Percentiles rank a stretch among this genome's conserved stretches.
phyloP scores from a whole-genome alignment of 2,888 invertebrate genomes.

The Microdon myrmicae region DNA sequence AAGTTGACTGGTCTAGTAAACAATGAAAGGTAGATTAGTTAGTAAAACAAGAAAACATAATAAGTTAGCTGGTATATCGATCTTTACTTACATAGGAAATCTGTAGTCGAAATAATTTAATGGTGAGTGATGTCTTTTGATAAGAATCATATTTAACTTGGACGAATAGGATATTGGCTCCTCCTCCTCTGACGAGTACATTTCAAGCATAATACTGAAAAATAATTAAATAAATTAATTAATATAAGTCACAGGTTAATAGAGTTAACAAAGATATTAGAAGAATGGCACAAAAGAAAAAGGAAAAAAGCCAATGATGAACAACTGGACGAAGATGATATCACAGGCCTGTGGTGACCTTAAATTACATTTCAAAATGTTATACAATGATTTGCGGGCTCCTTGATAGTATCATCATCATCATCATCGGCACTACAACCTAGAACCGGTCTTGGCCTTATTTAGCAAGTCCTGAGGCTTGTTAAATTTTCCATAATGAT shows the following conservation, averaged over 20 bases:
- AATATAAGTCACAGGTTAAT: not conserved
- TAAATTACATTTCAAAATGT: too few species aligned
- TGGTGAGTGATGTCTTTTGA: conserved; percentile 59
- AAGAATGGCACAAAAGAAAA: not conserved
- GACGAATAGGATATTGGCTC: conserved; percentile 62
- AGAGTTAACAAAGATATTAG: not conserved
- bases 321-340: too few species aligned
- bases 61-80: not conserved
- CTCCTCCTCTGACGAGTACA: conserved; percentile 60
- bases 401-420: too few species aligned
- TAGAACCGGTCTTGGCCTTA: too few species aligned
- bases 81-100: conserved; percentile 62
- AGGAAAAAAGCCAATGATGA: not conserved
- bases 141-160: conserved; percentile 63
- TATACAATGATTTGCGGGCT: too few species aligned
- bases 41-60: not conserved
- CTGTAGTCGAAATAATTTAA: conserved; percentile 63
- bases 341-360: too few species aligned
- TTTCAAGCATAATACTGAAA: conserved; percentile 63
- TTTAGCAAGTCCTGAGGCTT: too few species aligned
- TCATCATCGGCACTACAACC: too few species aligned
- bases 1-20: conserved; percentile 56
- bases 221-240: not conserved
- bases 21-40: too few species aligned
- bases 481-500: too few species aligned